A percentile compares a stretch with the other conserved stretches of the same genome.
Evolutionary conservation across 2,888 invertebrate genomes (phyloP).

Genomic region (Parnassius apollo): DNA sequence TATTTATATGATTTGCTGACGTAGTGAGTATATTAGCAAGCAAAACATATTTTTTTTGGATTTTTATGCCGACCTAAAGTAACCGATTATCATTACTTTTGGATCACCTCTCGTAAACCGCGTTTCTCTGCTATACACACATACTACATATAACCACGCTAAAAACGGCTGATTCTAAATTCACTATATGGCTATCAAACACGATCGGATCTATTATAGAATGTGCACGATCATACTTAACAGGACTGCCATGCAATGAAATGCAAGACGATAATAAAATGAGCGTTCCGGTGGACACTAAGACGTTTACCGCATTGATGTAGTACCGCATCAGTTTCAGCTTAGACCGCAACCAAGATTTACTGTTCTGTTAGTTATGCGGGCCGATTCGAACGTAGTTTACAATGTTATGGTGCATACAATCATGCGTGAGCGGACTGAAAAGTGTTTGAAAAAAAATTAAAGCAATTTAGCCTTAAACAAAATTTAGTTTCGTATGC

Average conservation of each 20-base stretch:
- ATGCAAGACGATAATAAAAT: constrained; percentile 42
- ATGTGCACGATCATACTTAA: constrained; percentile 42
- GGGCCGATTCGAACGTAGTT: constrained; percentile 40
- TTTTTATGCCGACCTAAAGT: too few relatives aligned
- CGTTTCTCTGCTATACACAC: too few relatives aligned
- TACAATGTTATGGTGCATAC: constrained; percentile 25
- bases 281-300: constrained; percentile 49
- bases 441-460: not conserved
- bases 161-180: too few relatives aligned
- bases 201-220: constrained; percentile 32
- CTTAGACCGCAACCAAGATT: constrained; percentile 57
- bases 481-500: too few relatives aligned
- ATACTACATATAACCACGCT: too few relatives aligned
- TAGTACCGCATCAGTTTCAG: constrained; percentile 64
- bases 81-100: too few relatives aligned
- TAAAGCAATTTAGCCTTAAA: too few relatives aligned
- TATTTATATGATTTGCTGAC: too few relatives aligned
- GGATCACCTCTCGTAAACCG: too few relatives aligned
- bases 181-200: constrained; percentile 23
- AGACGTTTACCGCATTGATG: constrained; percentile 61
- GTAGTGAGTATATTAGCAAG: too few relatives aligned
- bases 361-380: constrained; percentile 55
- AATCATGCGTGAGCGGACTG: constrained; percentile 22
- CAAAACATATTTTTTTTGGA: too few relatives aligned
- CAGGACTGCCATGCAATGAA: constrained; percentile 42